A percentile compares a stretch with the other conserved stretches of the same genome.
These are phyloP conservation scores for Holacanthus passer DNA, from an alignment of 2,113 vertebrate species.

Conservation along the genomic window DNA sequence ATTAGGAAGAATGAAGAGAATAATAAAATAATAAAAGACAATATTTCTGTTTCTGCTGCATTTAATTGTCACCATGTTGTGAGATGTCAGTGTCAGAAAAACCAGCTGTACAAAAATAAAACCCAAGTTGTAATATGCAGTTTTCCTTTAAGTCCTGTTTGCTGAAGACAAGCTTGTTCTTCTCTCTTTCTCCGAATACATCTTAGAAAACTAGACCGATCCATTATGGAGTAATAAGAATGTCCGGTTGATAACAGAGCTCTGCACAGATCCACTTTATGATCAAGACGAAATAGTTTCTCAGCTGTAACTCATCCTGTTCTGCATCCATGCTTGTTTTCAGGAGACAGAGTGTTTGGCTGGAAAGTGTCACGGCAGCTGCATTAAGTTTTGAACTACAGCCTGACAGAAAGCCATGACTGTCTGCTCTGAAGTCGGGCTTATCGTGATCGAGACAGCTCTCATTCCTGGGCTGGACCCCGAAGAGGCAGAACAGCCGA, in stretches of 20 bases:
- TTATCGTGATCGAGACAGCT: conserved; percentile 18
- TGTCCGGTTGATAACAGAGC: background rate
- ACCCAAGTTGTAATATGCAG: background rate
- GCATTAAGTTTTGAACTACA: conserved; percentile 7
- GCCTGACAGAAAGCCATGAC: background rate
- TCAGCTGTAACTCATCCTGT: background rate
- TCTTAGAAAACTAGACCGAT: background rate
- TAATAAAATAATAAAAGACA: no score
- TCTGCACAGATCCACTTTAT: background rate
- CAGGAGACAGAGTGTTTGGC: background rate
- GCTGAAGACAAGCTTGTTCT: background rate
- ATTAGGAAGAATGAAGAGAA: no score
- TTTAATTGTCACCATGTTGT: background rate
- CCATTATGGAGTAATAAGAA: background rate
- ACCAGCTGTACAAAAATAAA: background rate
- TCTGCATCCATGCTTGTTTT: background rate
- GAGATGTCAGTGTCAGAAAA: background rate
- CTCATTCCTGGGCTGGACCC: conserved; percentile 33
- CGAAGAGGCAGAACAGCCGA: conserved; percentile 62
- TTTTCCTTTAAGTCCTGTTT: background rate
- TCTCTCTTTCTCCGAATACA: background rate
- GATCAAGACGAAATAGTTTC: background rate
- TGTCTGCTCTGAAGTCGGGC: background rate
- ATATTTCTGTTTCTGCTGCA: no score
- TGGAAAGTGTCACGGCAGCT: conserved; percentile 2